Evolutionary conservation across 1,140 invertebrate species (phyloP).

Genomic region (Gonatopus flavifemur): DNA sequence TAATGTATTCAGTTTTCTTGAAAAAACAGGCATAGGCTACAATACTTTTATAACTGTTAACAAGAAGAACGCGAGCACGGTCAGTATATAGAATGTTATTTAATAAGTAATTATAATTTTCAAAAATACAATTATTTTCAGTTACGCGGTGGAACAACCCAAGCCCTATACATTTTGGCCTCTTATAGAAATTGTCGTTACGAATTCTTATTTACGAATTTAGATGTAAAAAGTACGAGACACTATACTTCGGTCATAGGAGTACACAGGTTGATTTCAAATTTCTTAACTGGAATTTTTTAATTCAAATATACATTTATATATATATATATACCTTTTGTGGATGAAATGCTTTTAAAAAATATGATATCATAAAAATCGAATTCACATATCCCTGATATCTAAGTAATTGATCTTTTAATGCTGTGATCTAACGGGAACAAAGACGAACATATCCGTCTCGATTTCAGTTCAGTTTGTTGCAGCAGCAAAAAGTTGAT

Average conservation of each 20-base stretch:
- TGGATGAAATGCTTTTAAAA: too few species aligned
- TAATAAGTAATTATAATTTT: slow-evolving; percentile 10
- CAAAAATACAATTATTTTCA: slow-evolving; percentile 48
- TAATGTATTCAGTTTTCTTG: too few species aligned
- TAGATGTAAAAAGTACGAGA: slow-evolving; percentile 76
- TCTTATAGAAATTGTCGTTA: slow-evolving; percentile 83
- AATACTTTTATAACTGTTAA: slow-evolving; percentile 81
- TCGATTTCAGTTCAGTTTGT: too few species aligned
- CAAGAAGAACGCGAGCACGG: slow-evolving; percentile 84
- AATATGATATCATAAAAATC: too few species aligned
- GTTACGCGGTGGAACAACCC: slow-evolving; percentile 81
- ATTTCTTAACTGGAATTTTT: neutral
- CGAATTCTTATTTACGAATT: slow-evolving; percentile 97
- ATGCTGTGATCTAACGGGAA: too few species aligned
- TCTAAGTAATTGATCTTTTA: too few species aligned
- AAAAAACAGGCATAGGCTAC: slow-evolving; percentile 90
- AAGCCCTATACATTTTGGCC: slow-evolving; percentile 88
- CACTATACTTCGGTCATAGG: slow-evolving; percentile 91
- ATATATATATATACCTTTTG: too few species aligned
- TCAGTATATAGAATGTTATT: slow-evolving; percentile 63
- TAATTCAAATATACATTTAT: slow-evolving; percentile 3
- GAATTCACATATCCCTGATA: too few species aligned
- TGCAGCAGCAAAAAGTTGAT: too few species aligned
- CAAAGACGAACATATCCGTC: too few species aligned
- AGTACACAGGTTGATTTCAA: slow-evolving; percentile 68